These are phyloP conservation scores for Melitaea cinxia DNA, from an alignment of 1,140 invertebrate species.

Conservation along the genomic window DNA sequence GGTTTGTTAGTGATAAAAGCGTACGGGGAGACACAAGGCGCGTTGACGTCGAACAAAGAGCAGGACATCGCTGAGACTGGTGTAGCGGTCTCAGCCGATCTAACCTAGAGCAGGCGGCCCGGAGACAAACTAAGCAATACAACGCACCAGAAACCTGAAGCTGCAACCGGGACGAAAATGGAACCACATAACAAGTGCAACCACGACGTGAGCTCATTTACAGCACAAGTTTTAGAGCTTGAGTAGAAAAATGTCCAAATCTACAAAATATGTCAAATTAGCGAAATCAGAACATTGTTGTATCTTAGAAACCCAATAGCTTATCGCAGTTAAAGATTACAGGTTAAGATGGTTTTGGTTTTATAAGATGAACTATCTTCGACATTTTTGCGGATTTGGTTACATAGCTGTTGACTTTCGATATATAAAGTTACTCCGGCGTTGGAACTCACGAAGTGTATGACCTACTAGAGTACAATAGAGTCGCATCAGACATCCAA, in stretches of 20 bases:
- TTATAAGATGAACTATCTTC: too few relatives aligned
- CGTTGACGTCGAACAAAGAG: conserved; percentile 12
- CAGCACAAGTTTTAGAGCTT: too few relatives aligned
- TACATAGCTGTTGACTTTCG: too few relatives aligned
- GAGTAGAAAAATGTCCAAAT: too few relatives aligned
- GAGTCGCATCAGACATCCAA: conserved; percentile 31
- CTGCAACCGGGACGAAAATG: conserved; percentile 37
- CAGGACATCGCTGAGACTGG: conserved; percentile 29
- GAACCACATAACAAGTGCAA: conserved; percentile 37
- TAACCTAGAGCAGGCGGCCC: conserved; percentile 38
- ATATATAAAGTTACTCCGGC: neutral
- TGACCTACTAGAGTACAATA: conserved; percentile 27
- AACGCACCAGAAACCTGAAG: conserved; percentile 48
- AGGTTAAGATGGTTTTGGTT: too few relatives aligned
- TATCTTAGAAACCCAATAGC: too few relatives aligned
- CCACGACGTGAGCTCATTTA: conserved; percentile 28
- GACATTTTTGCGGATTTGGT: too few relatives aligned
- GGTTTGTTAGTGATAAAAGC: conserved; percentile 5
- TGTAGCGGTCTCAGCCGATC: conserved; percentile 5
- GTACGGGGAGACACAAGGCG: conserved; percentile 10
- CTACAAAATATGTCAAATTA: too few relatives aligned
- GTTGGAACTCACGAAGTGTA: conserved; percentile 31
- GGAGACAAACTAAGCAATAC: conserved; percentile 40
- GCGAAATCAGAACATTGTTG: too few relatives aligned
- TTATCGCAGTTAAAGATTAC: too few relatives aligned